Base-by-base conservation (phyloP, 1,140 invertebrate species). In the Medauroidea extradentata region DNA sequence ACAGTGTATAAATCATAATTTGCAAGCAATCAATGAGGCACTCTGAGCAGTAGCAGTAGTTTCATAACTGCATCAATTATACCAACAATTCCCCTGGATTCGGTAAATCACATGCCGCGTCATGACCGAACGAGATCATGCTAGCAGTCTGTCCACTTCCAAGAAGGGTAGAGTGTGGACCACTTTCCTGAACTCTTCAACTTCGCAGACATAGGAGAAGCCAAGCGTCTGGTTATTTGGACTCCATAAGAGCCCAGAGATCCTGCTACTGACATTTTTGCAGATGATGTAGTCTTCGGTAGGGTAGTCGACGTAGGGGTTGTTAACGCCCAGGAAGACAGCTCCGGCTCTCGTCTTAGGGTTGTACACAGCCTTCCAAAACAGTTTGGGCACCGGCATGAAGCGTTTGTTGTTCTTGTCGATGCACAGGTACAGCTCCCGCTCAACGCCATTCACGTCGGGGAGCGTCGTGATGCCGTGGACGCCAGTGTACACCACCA, bases 171-270 rank as follows among this genome's bases (percentile, higher is more conserved):
- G 63, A 39, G 77, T 71, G 1, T 71, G 73, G 19, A 87, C 75
- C 1, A 70, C 69, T 58, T 71, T 77, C 46, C 80, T 73, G 67
- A 88, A 81, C 27, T 86, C 81, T 39, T 75, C 67, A 11, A 87
- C 75, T 11, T 76, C 75, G 67, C 86, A 89, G 51, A 83, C 85
- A 66, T 87, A 87, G 7, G 80, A 83, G 66, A 82, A 83, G 0
- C 86, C 87, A 2, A 76, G 64, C 24, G 70, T 73, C 27, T 83
- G 77, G 63, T 81, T 74, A 13, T 75, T 67, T 5, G 65, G 67
- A 16, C 72, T 66, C 83, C 82, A 85, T 53, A 66, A 71, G 49
- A 85, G 73, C 69, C 81, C 82, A 11, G 62, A 63, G 59, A 83
- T 77, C 60, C 73, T 73, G 16, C 71, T 66, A 42, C 79, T 79